These are phyloP conservation scores for Trematocara variabile DNA, from an alignment of 2,113 vertebrate species.

Conservation along the genomic window DNA sequence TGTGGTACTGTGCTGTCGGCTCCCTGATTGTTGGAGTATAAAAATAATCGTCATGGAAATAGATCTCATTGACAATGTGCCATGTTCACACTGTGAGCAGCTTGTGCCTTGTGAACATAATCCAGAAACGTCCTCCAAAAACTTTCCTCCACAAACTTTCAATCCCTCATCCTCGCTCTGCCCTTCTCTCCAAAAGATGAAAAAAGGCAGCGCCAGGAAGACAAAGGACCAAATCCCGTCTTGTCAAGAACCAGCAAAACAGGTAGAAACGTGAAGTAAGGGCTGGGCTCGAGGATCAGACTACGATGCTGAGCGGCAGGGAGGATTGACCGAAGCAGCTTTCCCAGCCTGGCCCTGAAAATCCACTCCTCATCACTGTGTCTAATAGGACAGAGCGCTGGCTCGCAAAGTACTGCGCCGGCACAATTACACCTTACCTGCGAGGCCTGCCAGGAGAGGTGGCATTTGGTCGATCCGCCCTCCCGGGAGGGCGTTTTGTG, in stretches of 20 bases:
- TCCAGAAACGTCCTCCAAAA: conserved; percentile 82
- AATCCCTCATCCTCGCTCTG: conserved; percentile 67
- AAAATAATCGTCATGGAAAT: conserved; percentile 88
- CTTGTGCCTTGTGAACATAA: conserved; percentile 80
- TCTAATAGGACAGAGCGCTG: conserved; percentile 74
- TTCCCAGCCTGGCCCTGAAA: conserved; percentile 55
- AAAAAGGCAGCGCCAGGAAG: conserved; percentile 40
- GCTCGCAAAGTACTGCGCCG: conserved; percentile 58
- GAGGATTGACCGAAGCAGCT: conserved; percentile 67
- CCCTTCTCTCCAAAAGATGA: conserved; percentile 57
- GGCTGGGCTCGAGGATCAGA: conserved; percentile 44
- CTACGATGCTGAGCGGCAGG: conserved; percentile 8
- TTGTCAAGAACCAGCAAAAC: conserved; percentile 60
- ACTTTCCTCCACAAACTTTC: conserved; percentile 75
- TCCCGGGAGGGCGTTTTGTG: conserved; percentile 58
- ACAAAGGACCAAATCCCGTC: conserved; percentile 60
- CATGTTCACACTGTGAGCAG: conserved; percentile 93
- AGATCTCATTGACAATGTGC: conserved; percentile 86
- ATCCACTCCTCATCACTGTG: conserved; percentile 73
- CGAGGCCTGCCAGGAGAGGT: conserved; percentile 71
- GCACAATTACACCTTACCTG: conserved; percentile 74
- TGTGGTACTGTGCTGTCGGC: conserved; percentile 67
- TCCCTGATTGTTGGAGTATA: conserved; percentile 74
- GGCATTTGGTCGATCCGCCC: conserved; percentile 73
- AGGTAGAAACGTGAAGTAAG: conserved; percentile 52